phyloP scores from a whole-genome alignment of 2,113 vertebrate species.

The Atherinomorus stipes region DNA sequence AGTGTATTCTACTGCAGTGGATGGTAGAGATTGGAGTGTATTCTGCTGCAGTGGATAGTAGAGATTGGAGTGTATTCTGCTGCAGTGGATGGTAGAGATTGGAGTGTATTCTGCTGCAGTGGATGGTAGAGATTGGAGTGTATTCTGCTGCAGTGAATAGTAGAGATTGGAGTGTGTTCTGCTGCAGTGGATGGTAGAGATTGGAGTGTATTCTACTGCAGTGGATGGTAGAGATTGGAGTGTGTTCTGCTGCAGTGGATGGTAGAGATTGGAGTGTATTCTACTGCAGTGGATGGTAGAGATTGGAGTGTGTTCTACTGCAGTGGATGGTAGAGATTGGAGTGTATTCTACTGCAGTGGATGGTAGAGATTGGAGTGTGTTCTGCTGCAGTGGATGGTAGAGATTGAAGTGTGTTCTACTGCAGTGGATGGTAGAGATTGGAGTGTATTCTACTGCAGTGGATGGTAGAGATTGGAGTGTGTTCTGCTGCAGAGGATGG shows the following conservation, averaged over 20 bases:
- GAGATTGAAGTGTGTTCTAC: neutral
- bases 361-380: conserved; percentile 42
- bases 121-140: neutral
- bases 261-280: neutral
- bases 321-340: too few species aligned
- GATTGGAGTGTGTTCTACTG: conserved; percentile 49
- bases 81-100: conserved; percentile 40
- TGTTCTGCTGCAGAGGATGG: conserved; percentile 21
- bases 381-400: too few species aligned
- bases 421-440: conserved; percentile 40
- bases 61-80: neutral
- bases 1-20: conserved; percentile 9
- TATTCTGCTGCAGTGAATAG: conserved; percentile 21
- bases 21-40: conserved; percentile 41
- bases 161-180: conserved; percentile 42
- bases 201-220: neutral
- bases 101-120: too few species aligned
- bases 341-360: conserved; percentile 9
- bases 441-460: too few species aligned
- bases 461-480: neutral
- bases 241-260: too few species aligned
- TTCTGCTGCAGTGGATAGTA: too few species aligned
- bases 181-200: too few species aligned
- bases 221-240: conserved; percentile 39
- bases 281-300: conserved; percentile 27